Base-by-base conservation (phyloP, 2,888 invertebrate species). In the Petrolisthes manimaculis region DNA sequence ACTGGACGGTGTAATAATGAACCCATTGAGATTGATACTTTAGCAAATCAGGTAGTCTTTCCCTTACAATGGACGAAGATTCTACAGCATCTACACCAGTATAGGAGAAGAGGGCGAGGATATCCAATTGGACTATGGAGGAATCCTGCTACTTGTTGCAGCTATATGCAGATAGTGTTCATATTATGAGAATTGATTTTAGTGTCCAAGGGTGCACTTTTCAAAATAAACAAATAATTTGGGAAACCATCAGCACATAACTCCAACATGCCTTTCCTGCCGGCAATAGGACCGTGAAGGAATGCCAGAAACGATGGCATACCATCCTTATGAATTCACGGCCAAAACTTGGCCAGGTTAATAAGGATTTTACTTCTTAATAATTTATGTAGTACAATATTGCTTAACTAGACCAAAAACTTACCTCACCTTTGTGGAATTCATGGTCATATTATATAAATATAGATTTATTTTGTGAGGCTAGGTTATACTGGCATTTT, bases 241-340 rank as follows among this genome's bases (percentile, higher is more conserved):
- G 67, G 37, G 37, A 37, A 1, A 37, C 37, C 37, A 37, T 37
- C 37, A 37, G 37, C 1, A 37, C 1, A 37, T 1, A 37, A 37
- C 37, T 74, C 74, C 74, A 74, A 8, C 14, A 74, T 0, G 74
- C 74, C 74, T 74, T 74, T 74, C 21, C 74, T 74, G 74, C 74
- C 1, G 18, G 14, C 74, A 12, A 9, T 1, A 74, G 74, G 74
- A 74, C 14, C n/a, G n/a, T 74, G 14, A 74, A 74, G 74, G 74
- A 74, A 24, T 74, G 74, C n/a, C 74, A 74, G n/a, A 74, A 18
- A n/a, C 74, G 74, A 18, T 74, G 74, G 74, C 74, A 74, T 2
- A 74, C 74, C 74, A 74, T 74, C n/a, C 6, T n/a, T 0, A 74
- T 74, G 74, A 18, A 14, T 18, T 74, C 18, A 12, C n/a, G 74